Conservation (phyloP, 2,888 invertebrate genomes). For the Saturnia pavonia region DNA sequence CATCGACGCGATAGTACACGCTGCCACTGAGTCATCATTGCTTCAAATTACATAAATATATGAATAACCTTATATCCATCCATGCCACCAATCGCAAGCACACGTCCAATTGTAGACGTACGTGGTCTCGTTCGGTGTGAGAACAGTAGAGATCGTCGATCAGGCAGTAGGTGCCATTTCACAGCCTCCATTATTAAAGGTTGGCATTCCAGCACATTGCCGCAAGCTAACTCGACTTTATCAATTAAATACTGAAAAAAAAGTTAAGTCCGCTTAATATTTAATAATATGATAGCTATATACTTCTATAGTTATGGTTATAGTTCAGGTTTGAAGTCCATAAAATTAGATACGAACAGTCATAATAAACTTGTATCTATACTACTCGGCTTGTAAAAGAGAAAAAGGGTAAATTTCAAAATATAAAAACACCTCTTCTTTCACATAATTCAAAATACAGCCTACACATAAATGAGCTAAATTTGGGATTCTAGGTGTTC, state of each 20-base stretch:
- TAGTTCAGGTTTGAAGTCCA: too few relatives aligned
- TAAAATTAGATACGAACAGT: too few relatives aligned
- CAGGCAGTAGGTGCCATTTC: conserved; percentile 95
- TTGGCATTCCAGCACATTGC: conserved; percentile 88
- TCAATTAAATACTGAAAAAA: conserved; percentile 90
- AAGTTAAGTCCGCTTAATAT: conserved; percentile 5
- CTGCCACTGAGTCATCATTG: too few relatives aligned
- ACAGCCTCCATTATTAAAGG: conserved; percentile 96
- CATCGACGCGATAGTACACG: too few relatives aligned
- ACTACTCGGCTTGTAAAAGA: too few relatives aligned
- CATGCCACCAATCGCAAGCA: conserved; percentile 96
- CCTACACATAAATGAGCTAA: too few relatives aligned
- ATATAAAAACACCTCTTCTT: background rate
- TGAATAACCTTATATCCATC: conserved; percentile 89
- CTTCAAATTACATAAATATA: background rate
- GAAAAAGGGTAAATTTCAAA: background rate
- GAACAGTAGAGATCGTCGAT: conserved; percentile 88
- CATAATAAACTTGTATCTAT: too few relatives aligned
- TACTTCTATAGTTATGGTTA: too few relatives aligned
- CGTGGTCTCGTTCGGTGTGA: conserved; percentile 92
- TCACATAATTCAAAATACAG: too few relatives aligned
- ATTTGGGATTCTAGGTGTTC: too few relatives aligned
- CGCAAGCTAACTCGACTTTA: conserved; percentile 87
- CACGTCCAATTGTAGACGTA: conserved; percentile 94
- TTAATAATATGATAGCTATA: background rate